Evolutionary conservation across 2,888 invertebrate species (phyloP), one percentile per base, ranked within the genome.

Genomic region (Agrochola macilenta): DNA sequence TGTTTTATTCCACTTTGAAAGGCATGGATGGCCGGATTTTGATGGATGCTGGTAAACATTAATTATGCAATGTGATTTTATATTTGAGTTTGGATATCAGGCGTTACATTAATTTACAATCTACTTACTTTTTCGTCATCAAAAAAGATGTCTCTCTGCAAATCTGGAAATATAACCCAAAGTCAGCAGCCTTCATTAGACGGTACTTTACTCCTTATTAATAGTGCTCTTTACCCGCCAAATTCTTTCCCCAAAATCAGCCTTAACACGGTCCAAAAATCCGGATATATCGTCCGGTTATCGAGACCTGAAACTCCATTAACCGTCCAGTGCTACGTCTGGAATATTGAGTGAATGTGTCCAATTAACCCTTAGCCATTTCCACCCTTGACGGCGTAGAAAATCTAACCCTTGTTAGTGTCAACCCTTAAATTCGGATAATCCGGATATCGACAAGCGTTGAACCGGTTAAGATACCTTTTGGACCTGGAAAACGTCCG

Each of bases 351-450:
- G 89, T 85, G 89, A 86, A 89, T 90, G 87, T 84, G 87, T 89
- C 88, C 90, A 91, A 89, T 91, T 91, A 89, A 90, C 86, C 89
- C 85, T 78, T 60, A 78, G 75, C 75, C 76, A 82, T 74, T 81
- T 80, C 81, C 81, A 84, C 79, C 84, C 85, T 80, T 90, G 90
- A 87, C 90, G 90, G 89, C 84, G 90, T 90, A 89, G 92, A 93
- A 93, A 94, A 93, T 91, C 87, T 88, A 88, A 95, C 95, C 95
- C 95, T 94, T 94, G 95, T 95, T 95, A 95, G 93, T 94, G 95
- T 95, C 95, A 94, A 89, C 88, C 92, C 92, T 88, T 91, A 92
- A 94, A 94, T 94, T 92, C 90, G 91, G 93, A 93, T 95, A 93
- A 94, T 93, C 93, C 93, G 90, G 89, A 90, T 92, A 93, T 93